Percentiles rank a stretch among this genome's conserved stretches.
These are phyloP conservation scores for Neoascia interrupta DNA, from an alignment of 2,888 invertebrate genomes.

Conservation along the genomic window DNA sequence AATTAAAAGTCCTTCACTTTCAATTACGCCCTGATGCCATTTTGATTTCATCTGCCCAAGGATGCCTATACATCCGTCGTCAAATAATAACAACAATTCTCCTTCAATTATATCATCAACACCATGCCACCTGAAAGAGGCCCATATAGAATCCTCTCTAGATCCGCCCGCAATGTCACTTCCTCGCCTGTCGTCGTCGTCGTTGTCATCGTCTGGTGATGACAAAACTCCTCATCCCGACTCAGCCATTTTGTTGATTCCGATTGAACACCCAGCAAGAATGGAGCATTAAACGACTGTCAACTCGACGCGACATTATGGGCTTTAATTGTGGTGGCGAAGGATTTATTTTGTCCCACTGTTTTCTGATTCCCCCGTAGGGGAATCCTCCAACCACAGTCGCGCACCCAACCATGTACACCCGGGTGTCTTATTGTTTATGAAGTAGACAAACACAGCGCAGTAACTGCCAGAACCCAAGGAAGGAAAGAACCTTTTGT, in stretches of 20 bases:
- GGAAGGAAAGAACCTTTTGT: constrained; percentile 7
- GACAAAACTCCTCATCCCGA: not conserved
- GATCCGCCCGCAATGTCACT: not conserved
- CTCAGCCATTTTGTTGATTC: constrained; percentile 55
- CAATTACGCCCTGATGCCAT: constrained; percentile 37
- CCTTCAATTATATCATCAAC: constrained; percentile 41
- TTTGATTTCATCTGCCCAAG: constrained; percentile 28
- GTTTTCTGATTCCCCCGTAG: constrained; percentile 33
- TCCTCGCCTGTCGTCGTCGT: not conserved
- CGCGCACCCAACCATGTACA: not conserved
- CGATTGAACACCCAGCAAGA: constrained; percentile 55
- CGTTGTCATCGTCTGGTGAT: not conserved
- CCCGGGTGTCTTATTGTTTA: constrained; percentile 38
- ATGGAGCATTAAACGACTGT: constrained; percentile 52
- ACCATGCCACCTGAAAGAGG: not conserved
- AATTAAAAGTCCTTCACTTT: too few species aligned
- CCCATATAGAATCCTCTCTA: constrained; percentile 4
- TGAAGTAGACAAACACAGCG: constrained; percentile 1
- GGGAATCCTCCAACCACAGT: not conserved
- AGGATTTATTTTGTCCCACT: constrained; percentile 62
- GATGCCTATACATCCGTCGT: constrained; percentile 12
- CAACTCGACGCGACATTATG: constrained; percentile 31
- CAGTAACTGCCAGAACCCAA: constrained; percentile 12
- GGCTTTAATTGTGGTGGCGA: constrained; percentile 54
- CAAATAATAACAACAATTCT: constrained; percentile 39